Evolutionary conservation across 2,113 vertebrate species (phyloP).

Genomic region (Emydura subglobosa): DNA sequence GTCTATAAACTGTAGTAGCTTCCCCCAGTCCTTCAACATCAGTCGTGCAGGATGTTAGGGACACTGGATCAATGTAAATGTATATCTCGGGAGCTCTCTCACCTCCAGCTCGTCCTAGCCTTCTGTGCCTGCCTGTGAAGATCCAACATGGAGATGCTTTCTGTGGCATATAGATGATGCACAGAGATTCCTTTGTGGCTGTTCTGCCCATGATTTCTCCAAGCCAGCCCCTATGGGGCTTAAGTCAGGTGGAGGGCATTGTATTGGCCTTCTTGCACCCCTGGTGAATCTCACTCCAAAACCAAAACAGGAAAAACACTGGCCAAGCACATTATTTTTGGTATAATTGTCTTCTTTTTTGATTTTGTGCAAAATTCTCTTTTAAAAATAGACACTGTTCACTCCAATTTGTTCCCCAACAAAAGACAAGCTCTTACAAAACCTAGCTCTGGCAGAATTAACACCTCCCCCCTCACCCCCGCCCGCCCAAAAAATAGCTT

Average conservation of each 20-base stretch:
- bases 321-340: neutral
- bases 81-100: fast-evolving
- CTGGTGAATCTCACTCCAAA: neutral
- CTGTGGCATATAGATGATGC: neutral
- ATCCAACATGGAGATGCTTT: neutral
- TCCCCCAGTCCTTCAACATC: neutral
- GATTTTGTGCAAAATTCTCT: neutral
- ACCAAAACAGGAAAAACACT: neutral
- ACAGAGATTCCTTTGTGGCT: neutral
- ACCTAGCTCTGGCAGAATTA: neutral
- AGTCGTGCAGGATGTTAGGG: neutral
- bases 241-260: neutral
- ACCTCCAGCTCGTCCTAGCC: neutral
- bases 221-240: neutral
- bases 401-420: neutral
- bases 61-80: neutral
- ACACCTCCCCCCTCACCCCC: neutral
- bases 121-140: neutral
- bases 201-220: neutral
- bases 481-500: neutral
- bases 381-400: neutral
- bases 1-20: neutral
- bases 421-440: neutral
- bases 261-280: neutral
- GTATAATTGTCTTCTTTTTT: neutral